These are phyloP conservation scores for Caracal caracal DNA, from an alignment of 2,113 vertebrate species.

Conservation along the genomic window DNA sequence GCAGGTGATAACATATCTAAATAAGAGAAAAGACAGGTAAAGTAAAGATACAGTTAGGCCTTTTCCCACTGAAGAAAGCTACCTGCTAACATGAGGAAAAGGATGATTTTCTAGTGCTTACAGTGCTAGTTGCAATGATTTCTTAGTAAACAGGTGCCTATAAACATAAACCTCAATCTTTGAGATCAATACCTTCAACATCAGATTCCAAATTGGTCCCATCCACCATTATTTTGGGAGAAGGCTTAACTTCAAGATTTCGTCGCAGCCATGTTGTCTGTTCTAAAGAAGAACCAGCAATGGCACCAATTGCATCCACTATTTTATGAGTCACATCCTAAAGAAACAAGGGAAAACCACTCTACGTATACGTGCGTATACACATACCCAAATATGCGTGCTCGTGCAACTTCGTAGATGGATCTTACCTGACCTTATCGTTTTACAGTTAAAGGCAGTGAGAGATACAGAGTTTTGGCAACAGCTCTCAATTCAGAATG, in stretches of 20 bases:
- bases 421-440: background rate
- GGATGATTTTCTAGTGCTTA: slow-evolving; percentile 34
- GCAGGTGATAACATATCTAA: slow-evolving; percentile 97
- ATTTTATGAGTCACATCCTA: slow-evolving; percentile 99
- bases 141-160: background rate
- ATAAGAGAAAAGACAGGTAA: slow-evolving; percentile 58
- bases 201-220: slow-evolving; percentile 94
- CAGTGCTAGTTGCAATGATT: background rate
- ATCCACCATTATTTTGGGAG: slow-evolving; percentile 97
- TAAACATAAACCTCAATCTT: background rate
- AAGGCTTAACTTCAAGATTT: slow-evolving; percentile 98
- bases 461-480: background rate
- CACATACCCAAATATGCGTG: rapidly evolving
- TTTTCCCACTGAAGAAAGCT: background rate
- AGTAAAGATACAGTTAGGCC: background rate
- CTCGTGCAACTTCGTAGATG: background rate
- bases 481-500: background rate
- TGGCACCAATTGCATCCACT: slow-evolving; percentile 96
- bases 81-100: background rate
- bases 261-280: slow-evolving; percentile 98
- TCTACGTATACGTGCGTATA: background rate
- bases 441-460: background rate
- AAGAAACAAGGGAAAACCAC: background rate
- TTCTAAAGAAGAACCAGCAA: slow-evolving; percentile 98
- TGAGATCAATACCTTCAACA: slow-evolving; percentile 92